Evolutionary conservation across 2,888 invertebrate species (phyloP), one percentile per base, ranked within the genome.

Genomic region (Amblyjoppa fuscipennis): DNA sequence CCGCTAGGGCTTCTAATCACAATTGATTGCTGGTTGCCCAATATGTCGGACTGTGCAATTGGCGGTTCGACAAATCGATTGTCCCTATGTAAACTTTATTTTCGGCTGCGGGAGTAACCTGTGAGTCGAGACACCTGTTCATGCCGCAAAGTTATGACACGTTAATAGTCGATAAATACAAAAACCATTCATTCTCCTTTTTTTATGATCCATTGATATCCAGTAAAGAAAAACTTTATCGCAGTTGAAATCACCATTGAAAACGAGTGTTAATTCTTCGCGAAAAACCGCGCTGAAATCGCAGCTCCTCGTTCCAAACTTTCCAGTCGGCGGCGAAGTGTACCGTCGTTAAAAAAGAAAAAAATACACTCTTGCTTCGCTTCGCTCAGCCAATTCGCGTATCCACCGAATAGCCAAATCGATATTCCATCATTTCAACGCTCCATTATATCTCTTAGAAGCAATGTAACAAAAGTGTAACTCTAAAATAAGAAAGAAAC

Each of bases 21-120:
- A 92, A 93, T 93, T 93, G 92, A 93, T 93, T 91, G 89, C 90
- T 90, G 88, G 91, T 90, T 64, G 74, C 74, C 51, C 28, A 41
- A 45, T 69, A 69, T 70, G 51, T 45, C 31, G 20, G 34, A 53
- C 13, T 79, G 69, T 69, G 70, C 45, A 51, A 59, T 61, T 78
- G 66, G 61, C 11, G 79, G 51, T 31, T 53, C 74, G 28, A 51
- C 25, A 31, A 75, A 51, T 56, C 16, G 2, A 41, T 16, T 20
- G 13, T 74, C 20, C 11, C 5, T 3, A 16, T 16, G 25, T 31
- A 28, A 61, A 13, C 28, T 20, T n/a, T 53, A 13, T 51, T 16
- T n/a, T 51, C 3, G 5, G 11, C 2, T 51, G n/a, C n/a, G n/a
- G 51, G 5, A 5, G n/a, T 2, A 51, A 6, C 16, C 1, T 56